Percentiles rank a stretch among this genome's conserved stretches.
Evolutionary conservation across 2,888 invertebrate species (phyloP).

Genomic region (Meteorus colon): DNA sequence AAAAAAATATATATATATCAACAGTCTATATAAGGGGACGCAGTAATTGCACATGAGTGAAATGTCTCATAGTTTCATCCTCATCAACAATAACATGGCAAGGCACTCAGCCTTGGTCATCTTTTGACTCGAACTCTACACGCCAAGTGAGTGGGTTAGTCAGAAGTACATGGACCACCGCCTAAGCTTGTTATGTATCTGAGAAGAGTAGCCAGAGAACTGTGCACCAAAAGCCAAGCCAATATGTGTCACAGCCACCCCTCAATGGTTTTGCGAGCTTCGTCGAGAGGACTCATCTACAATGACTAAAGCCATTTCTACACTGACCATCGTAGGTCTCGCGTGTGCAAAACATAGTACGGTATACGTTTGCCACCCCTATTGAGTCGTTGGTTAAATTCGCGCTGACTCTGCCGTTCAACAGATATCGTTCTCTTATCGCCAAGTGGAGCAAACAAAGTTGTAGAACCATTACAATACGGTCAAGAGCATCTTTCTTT

Average conservation of each 20-base stretch:
- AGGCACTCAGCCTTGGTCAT: conserved; percentile 70
- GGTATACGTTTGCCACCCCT: neutral
- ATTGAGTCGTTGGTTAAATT: conserved; percentile 33
- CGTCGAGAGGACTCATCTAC: conserved; percentile 12
- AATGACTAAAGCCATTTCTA: conserved; percentile 11
- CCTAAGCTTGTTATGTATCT: conserved; percentile 60
- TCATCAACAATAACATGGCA: conserved; percentile 63
- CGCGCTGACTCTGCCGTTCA: conserved; percentile 60
- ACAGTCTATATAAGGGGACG: conserved; percentile 43
- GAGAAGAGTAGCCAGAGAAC: neutral
- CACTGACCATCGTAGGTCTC: conserved; percentile 24
- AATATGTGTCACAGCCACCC: conserved; percentile 41
- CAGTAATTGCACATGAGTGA: conserved; percentile 53
- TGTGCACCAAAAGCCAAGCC: conserved; percentile 27
- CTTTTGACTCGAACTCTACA: conserved; percentile 66
- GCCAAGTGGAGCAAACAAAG: conserved; percentile 64
- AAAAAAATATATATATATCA: neutral
- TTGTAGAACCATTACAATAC: conserved; percentile 55
- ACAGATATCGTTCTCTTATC: conserved; percentile 60
- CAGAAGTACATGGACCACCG: conserved; percentile 56
- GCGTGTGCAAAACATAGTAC: neutral
- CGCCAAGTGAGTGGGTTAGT: conserved; percentile 60
- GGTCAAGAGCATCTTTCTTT: conserved; percentile 52
- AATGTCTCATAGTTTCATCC: conserved; percentile 56
- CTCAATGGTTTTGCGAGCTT: neutral